Conservation (phyloP, 2,888 invertebrate species). For the Tetheella fluctuosa region DNA sequence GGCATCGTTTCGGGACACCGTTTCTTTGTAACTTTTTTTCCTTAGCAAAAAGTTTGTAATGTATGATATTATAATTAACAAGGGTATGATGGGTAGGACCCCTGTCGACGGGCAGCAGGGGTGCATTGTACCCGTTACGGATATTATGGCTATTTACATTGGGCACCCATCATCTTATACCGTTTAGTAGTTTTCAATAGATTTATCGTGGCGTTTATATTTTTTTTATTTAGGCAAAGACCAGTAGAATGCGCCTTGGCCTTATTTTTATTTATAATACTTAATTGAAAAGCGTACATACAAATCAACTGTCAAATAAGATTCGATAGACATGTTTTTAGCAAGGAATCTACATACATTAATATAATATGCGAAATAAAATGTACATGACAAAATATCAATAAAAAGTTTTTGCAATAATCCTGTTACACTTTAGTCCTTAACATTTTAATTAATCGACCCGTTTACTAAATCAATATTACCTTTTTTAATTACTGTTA, state of each 20-base stretch:
- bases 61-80: conserved; percentile 84
- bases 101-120: conserved; percentile 73
- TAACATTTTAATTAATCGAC: neutral
- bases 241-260: neutral
- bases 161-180: conserved; percentile 63
- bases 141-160: conserved; percentile 81
- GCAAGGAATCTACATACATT: neutral
- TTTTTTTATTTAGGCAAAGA: conserved; percentile 15
- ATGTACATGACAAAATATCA: too few species aligned
- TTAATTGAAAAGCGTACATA: neutral
- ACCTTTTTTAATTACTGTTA: neutral
- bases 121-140: conserved; percentile 73
- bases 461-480: neutral
- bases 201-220: conserved; percentile 32
- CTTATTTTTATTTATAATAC: conserved; percentile 5
- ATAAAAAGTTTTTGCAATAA: too few species aligned
- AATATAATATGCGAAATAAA: neutral
- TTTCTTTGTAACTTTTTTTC: conserved; percentile 40
- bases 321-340: neutral
- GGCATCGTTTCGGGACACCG: conserved; percentile 22
- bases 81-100: conserved; percentile 66
- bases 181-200: conserved; percentile 64
- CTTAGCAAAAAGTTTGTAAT: conserved; percentile 72
- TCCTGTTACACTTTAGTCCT: neutral
- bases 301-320: conserved; percentile 5